Conservation (phyloP, 2,888 invertebrate genomes). For the Coecobrya sp. region DNA sequence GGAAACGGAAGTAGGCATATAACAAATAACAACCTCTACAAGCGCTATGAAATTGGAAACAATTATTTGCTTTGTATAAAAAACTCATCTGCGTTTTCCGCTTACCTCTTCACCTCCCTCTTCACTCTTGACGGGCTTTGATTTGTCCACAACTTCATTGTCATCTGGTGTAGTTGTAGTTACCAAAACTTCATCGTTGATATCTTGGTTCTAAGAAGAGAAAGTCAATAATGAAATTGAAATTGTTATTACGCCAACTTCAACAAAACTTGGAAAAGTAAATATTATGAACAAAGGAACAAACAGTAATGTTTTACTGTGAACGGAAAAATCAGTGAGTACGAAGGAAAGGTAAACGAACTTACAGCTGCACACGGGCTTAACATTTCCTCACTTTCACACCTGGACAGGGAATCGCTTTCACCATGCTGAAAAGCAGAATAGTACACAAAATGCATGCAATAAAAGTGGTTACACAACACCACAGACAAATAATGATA, state of each 20-base stretch:
- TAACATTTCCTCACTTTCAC: slow-evolving; percentile 86
- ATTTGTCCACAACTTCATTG: neutral
- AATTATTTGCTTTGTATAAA: neutral
- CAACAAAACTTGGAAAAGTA: neutral
- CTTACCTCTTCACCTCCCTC: slow-evolving; percentile 56
- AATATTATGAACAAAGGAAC: neutral
- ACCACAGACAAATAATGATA: slow-evolving; percentile 16
- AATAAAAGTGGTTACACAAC: neutral
- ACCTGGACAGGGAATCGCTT: slow-evolving; percentile 79
- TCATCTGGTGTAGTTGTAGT: neutral
- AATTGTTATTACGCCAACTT: neutral
- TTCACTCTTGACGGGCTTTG: slow-evolving; percentile 29
- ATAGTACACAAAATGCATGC: slow-evolving; percentile 21
- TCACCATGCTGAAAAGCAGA: slow-evolving; percentile 69
- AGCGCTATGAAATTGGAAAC: neutral
- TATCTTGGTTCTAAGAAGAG: slow-evolving; percentile 26
- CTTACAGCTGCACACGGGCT: slow-evolving; percentile 68
- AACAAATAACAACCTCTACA: neutral
- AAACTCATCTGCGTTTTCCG: neutral
- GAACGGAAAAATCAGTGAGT: slow-evolving; percentile 8
- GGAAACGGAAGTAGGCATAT: neutral
- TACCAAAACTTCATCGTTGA: neutral
- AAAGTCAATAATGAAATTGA: neutral
- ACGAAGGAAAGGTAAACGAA: slow-evolving; percentile 27
- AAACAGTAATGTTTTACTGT: neutral